Base-by-base conservation (phyloP, 2,797 vertebrate species). In the Podarcis lilfordi region DNA sequence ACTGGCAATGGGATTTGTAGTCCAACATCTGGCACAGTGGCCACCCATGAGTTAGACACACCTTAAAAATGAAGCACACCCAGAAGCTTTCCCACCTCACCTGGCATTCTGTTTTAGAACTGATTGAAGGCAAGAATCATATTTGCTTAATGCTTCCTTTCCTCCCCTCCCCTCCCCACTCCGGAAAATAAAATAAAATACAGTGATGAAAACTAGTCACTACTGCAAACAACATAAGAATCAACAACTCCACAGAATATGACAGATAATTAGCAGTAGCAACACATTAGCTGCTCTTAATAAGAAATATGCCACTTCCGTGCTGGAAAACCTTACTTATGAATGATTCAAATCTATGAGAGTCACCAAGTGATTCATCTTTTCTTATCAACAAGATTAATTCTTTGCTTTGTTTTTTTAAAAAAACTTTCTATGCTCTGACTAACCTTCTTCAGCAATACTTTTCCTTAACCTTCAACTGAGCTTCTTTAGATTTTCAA, bases 311-410 rank as follows among this genome's bases (percentile, higher is more conserved):
- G 40, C 40, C 66, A 17, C 19, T 29, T 85, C 32, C 21, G 10
- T 40, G n/a, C 69, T 13, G 55, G 78, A 59, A 68, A 55, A n/a
- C 43, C 5, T 55, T 29, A 23, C 5, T 75, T 68, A 75, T 75
- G 83, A 85, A 89, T 82, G 71, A 82, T 61, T 86, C 43, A 82
- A 61, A 69, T 32, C 43, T 68, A 69, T 32, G 43, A 81, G 74
- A 59, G n/a, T 27, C n/a, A 55, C 40, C 10, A 37, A 81, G 78
- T 69, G 43, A 86, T 77, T 55, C 21, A 35, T 89, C 79, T 85
- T 81, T 84, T 68, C 61, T 82, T 86, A 77, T 82, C 72, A 82
- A 40, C 64, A 86, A 37, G 43, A 55, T 8, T 29, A 69, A 13
- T 89, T 40, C 27, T 43, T 69, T 55, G 35, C 45, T 84, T 88